phyloP scores from a whole-genome alignment of 2,797 vertebrate species.

The Leucoraja ocellata region DNA sequence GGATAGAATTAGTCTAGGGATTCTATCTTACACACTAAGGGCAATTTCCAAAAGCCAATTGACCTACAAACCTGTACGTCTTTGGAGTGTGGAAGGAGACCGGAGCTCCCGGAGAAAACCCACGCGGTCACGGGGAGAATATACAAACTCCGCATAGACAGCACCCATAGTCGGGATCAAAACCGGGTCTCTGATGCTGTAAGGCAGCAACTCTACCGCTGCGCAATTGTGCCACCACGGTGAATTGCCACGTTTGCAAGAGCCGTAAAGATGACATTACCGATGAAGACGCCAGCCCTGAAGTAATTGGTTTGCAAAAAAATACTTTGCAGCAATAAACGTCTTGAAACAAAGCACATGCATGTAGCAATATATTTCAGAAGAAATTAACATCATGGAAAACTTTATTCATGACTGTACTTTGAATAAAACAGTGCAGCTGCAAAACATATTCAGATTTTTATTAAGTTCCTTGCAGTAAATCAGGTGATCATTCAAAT shows the following conservation, averaged over 20 bases:
- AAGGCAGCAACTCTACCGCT: not conserved
- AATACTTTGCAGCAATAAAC: not conserved
- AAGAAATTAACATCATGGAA: not conserved
- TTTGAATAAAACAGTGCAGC: not conserved
- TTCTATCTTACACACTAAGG: no score
- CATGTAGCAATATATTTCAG: not conserved
- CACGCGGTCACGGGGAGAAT: no score
- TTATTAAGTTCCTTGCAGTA: not conserved
- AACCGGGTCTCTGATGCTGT: no score
- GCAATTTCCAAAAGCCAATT: no score
- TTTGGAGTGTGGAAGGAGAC: no score
- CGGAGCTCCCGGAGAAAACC: no score
- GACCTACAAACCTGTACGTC: no score
- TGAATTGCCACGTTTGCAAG: not conserved
- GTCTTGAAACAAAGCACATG: not conserved
- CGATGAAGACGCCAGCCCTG: not conserved
- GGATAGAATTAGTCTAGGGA: no score
- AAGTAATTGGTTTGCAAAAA: slow-evolving; percentile 1
- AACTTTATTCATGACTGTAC: not conserved
- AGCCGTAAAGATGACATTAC: not conserved
- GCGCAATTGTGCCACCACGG: not conserved
- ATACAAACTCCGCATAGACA: no score
- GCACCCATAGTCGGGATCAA: no score
- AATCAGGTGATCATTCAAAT: not conserved
- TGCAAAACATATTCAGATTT: not conserved